phyloP scores from a whole-genome alignment of 1,140 invertebrate genomes.

The Drosophila sulfurigaster region DNA sequence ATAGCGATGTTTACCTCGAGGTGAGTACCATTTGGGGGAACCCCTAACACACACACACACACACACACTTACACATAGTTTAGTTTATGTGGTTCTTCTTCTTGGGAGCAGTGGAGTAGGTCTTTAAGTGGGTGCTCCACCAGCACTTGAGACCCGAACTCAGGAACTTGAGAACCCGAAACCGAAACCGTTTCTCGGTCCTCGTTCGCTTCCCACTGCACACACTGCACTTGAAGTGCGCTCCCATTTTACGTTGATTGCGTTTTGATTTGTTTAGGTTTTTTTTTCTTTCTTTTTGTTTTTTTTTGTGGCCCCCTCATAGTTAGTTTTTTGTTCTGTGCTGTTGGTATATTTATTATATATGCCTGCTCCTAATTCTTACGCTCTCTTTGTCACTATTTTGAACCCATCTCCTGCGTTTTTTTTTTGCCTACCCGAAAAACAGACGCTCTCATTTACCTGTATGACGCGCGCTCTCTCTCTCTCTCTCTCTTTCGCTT shows the following conservation, averaged over 20 bases:
- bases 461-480: conserved; percentile 13
- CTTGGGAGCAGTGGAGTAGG: conserved; percentile 20
- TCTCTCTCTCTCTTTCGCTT: neutral
- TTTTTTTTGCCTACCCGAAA: conserved; percentile 7
- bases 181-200: neutral
- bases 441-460: conserved; percentile 37
- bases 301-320: neutral
- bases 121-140: conserved; percentile 23
- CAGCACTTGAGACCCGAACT: conserved; percentile 37
- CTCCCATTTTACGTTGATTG: conserved; percentile 45
- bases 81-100: conserved; percentile 20
- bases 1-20: conserved; percentile 95
- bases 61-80: conserved; percentile 6
- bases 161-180: neutral
- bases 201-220: neutral
- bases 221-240: conserved; percentile 34
- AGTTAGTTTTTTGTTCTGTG: neutral
- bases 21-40: conserved; percentile 86
- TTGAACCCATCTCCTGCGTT: neutral
- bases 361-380: neutral
- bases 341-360: neutral
- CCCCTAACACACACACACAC: neutral
- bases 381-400: neutral
- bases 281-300: conserved; percentile 3
- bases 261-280: conserved; percentile 51